A percentile compares a stretch with the other conserved stretches of the same genome.
These are phyloP conservation scores for Hipposideros larvatus DNA, from an alignment of 2,797 vertebrate species.

Conservation along the genomic window DNA sequence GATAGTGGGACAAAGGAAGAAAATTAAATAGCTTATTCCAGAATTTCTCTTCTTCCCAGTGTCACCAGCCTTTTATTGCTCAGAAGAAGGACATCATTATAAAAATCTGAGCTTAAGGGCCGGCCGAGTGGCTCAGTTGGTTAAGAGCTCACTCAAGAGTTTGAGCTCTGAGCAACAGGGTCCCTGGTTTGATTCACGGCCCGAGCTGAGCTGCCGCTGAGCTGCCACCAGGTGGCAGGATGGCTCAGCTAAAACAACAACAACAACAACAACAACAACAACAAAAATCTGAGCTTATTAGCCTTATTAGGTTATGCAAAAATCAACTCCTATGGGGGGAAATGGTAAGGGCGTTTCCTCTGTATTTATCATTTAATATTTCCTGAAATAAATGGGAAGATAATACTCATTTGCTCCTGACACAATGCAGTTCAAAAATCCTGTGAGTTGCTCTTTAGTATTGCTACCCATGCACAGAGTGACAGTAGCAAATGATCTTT, in stretches of 20 bases:
- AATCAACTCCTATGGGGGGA: neutral
- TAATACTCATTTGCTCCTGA: neutral
- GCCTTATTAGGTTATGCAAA: neutral
- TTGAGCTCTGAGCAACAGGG: too few species aligned
- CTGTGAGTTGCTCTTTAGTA: neutral
- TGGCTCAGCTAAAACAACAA: too few species aligned
- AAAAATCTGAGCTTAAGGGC: neutral
- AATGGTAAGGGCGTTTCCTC: neutral
- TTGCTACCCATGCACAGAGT: neutral
- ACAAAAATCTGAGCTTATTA: neutral
- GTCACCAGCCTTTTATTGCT: neutral
- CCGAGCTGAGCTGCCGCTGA: too few species aligned
- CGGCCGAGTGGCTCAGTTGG: too few species aligned
- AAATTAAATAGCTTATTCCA: neutral
- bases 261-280: too few species aligned
- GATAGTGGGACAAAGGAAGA: neutral
- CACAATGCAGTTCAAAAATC: neutral
- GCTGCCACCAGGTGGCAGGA: too few species aligned
- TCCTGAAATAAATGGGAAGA: neutral
- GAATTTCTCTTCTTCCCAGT: conserved; percentile 18
- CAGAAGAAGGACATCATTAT: neutral
- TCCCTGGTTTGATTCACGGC: too few species aligned
- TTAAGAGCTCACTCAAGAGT: too few species aligned
- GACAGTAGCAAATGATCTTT: neutral
- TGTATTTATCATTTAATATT: neutral